Evolutionary conservation across 64 coral and sea anemone species (phyloP).

Genomic region (Porites australiensis): DNA sequence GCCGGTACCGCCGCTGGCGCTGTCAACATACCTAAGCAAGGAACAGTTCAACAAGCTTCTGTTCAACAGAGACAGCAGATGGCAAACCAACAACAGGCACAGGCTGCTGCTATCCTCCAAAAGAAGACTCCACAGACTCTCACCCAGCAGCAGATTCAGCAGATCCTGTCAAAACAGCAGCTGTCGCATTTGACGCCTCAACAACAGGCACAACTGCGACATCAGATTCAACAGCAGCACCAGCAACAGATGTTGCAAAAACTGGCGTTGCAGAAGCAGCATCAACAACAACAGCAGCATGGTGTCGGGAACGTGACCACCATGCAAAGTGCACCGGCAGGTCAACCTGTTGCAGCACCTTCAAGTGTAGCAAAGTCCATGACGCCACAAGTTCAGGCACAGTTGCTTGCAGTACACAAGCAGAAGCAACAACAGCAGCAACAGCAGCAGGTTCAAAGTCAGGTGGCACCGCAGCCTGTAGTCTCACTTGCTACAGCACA

Average conservation of each 20-base stretch:
- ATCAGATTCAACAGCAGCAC: conserved; percentile 50
- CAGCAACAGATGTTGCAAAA: conserved; percentile 25
- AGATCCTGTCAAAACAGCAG: conserved; percentile 46
- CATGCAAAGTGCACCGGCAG: conserved; percentile 35
- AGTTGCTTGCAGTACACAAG: conserved; percentile 15
- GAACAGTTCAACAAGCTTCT: conserved; percentile 42
- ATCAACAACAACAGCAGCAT: conserved; percentile 18
- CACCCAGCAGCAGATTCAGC: conserved; percentile 52
- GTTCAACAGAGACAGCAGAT: conserved; percentile 50
- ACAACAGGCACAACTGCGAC: conserved; percentile 18
- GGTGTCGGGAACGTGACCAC: conserved; percentile 31
- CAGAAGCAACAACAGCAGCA: conserved; percentile 22
- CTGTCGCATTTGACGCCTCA: conserved; percentile 50
- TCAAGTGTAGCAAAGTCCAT: conserved; percentile 30
- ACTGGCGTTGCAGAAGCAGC: conserved; percentile 25
- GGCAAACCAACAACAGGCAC: conserved; percentile 21
- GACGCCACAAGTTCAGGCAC: conserved; percentile 36
- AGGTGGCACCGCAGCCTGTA: conserved; percentile 26
- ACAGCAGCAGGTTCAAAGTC: conserved; percentile 13
- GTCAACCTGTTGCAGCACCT: conserved; percentile 30
- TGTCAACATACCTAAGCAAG: not conserved
- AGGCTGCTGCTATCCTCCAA: conserved; percentile 30
- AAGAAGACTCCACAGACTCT: conserved; percentile 27
- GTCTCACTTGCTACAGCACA: conserved; percentile 30
- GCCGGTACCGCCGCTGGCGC: not conserved